These are phyloP conservation scores for Cirrhinus molitorella DNA, from an alignment of 2,797 vertebrate species.

Conservation along the genomic window DNA sequence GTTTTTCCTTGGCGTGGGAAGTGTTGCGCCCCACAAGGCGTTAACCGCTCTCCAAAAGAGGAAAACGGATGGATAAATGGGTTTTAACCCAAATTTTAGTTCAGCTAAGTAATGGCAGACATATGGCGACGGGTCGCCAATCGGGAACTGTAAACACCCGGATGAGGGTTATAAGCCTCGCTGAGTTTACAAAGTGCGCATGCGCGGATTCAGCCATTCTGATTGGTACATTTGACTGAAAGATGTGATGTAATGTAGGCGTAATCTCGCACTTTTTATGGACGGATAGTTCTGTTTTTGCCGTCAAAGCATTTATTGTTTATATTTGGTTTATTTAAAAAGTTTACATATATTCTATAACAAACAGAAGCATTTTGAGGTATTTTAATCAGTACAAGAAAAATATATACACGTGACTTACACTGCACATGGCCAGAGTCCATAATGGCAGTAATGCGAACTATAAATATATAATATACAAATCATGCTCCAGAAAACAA, in stretches of 20 bases:
- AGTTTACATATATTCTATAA: not conserved
- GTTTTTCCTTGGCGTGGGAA: slow-evolving; percentile 63
- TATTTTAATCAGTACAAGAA: not conserved
- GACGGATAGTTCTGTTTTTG: not conserved
- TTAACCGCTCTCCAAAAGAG: slow-evolving; percentile 68
- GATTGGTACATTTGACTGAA: not conserved
- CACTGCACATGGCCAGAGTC: not conserved
- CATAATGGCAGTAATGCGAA: not conserved
- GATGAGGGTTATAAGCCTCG: slow-evolving; percentile 76
- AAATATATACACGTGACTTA: not conserved
- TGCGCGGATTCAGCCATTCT: slow-evolving; percentile 9
- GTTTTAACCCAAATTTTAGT: slow-evolving; percentile 61
- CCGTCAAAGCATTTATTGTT: not conserved
- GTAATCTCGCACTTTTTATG: not conserved
- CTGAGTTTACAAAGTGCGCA: not conserved
- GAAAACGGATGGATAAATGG: slow-evolving; percentile 69
- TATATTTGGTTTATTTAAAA: not conserved
- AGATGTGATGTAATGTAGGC: not conserved
- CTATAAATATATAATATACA: too few species aligned
- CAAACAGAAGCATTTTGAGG: not conserved
- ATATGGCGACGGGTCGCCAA: slow-evolving; percentile 97
- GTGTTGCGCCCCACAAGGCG: slow-evolving; percentile 69
- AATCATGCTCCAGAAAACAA: not conserved
- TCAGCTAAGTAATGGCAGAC: slow-evolving; percentile 54
- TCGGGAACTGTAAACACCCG: slow-evolving; percentile 82